Conservation (phyloP, 2,797 vertebrate genomes). For the Dendrocincla tyrannina region DNA sequence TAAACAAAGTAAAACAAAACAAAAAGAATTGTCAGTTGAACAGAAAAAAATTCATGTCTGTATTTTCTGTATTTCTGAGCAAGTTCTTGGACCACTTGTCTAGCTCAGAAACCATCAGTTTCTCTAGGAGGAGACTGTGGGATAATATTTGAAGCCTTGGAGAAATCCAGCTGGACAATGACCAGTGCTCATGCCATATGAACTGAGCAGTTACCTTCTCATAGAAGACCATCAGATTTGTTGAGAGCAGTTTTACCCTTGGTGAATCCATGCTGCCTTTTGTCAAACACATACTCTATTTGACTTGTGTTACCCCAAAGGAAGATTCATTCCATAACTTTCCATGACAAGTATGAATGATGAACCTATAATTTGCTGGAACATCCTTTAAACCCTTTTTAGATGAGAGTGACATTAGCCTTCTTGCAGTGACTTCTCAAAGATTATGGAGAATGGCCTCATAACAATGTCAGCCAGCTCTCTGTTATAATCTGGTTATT, state of each 20-base stretch:
- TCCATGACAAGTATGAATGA: neutral
- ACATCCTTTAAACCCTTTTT: neutral
- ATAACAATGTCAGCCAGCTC: fast-evolving
- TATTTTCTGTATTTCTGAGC: neutral
- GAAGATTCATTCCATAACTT: neutral
- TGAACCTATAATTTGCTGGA: neutral
- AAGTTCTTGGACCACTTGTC: neutral
- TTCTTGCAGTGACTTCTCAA: neutral
- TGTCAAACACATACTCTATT: fast-evolving
- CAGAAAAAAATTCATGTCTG: neutral
- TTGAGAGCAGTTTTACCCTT: neutral
- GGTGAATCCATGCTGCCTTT: neutral
- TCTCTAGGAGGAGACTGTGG: neutral
- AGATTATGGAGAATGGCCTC: neutral
- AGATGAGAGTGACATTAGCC: neutral
- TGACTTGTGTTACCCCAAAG: neutral
- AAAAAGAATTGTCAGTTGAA: neutral
- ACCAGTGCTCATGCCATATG: too few relatives aligned
- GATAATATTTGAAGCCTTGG: neutral
- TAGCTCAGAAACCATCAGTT: neutral
- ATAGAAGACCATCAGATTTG: neutral
- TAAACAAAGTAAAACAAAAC: too few relatives aligned
- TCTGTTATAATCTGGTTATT: too few relatives aligned
- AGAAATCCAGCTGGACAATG: neutral
- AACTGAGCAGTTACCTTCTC: neutral